A percentile compares a stretch with the other conserved stretches of the same genome.
Conservation (phyloP, 2,888 invertebrate species). For the Drosophila incognita region DNA sequence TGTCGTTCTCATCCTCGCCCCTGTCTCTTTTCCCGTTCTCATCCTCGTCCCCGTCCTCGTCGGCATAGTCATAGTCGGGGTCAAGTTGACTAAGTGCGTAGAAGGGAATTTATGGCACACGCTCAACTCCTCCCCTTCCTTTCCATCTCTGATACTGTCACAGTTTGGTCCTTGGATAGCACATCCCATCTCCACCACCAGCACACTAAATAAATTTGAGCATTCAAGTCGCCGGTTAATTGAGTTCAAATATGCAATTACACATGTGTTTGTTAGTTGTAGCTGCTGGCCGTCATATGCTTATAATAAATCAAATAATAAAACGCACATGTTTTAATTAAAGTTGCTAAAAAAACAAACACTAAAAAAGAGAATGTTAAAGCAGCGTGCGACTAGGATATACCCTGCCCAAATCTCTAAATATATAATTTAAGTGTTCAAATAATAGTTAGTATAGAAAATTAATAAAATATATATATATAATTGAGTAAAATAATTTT, state of each 20-base stretch:
- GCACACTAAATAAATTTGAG: slow-evolving; percentile 39
- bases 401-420: background rate
- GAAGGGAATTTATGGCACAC: slow-evolving; percentile 59
- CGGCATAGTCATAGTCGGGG: slow-evolving; percentile 35
- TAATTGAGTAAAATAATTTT: too few species aligned
- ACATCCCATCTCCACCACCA: background rate
- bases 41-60: slow-evolving; percentile 12
- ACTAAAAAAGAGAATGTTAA: background rate
- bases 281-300: slow-evolving; percentile 33
- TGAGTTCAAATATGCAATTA: slow-evolving; percentile 76
- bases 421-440: background rate
- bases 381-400: background rate
- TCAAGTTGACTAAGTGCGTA: slow-evolving; percentile 71
- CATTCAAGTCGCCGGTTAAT: slow-evolving; percentile 61
- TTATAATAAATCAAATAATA: slow-evolving; percentile 70
- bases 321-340: slow-evolving; percentile 71
- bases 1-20: slow-evolving; percentile 11
- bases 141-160: background rate
- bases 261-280: slow-evolving; percentile 52
- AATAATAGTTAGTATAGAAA: background rate
- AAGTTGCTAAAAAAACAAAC: slow-evolving; percentile 37
- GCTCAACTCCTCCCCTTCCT: background rate
- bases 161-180: slow-evolving; percentile 11
- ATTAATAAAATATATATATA: too few species aligned
- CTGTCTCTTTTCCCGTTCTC: background rate